phyloP scores from a whole-genome alignment of 1,140 invertebrate genomes.

The Conus betulinus region DNA sequence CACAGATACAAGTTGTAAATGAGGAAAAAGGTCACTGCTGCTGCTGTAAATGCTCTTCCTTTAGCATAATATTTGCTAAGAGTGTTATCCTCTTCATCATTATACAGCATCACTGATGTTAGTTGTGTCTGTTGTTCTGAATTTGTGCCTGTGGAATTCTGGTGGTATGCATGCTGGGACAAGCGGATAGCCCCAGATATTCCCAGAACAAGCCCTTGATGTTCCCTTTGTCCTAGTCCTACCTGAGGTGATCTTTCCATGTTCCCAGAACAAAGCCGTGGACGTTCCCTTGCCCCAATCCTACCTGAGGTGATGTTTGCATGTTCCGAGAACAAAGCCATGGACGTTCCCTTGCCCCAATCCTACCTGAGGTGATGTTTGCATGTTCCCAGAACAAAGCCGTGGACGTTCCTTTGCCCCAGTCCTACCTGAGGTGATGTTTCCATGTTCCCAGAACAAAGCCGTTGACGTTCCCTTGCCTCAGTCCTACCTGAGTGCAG shows the following conservation, averaged over 20 bases:
- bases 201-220: background rate
- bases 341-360: slow-evolving; percentile 24
- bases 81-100: too few species aligned
- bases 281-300: slow-evolving; percentile 20
- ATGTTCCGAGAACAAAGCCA: background rate
- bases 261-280: background rate
- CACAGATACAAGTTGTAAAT: too few species aligned
- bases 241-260: background rate
- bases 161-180: too few species aligned
- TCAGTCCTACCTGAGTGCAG: slow-evolving; percentile 38
- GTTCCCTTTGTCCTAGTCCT: slow-evolving; percentile 19
- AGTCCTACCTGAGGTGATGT: background rate
- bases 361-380: slow-evolving; percentile 21
- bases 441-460: background rate
- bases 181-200: too few species aligned
- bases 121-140: too few species aligned
- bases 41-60: too few species aligned
- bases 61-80: too few species aligned
- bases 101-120: too few species aligned
- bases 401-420: background rate
- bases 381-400: background rate
- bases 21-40: too few species aligned
- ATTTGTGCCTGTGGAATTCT: too few species aligned
- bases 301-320: slow-evolving; percentile 10
- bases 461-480: slow-evolving; percentile 23